These are phyloP conservation scores for Cephus sareptanus DNA, from an alignment of 2,888 invertebrate species.

Conservation along the genomic window DNA sequence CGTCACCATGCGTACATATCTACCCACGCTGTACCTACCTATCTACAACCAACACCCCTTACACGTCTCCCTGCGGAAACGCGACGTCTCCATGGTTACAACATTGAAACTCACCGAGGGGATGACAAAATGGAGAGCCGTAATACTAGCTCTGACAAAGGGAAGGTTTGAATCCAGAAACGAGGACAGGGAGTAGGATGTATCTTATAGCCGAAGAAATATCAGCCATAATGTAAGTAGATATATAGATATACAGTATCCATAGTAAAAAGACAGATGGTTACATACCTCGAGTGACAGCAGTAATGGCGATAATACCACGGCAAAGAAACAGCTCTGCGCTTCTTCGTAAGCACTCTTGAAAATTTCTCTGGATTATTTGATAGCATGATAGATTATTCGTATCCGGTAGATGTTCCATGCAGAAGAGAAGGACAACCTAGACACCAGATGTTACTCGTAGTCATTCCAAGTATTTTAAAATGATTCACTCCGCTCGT, in stretches of 20 bases:
- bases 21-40: constrained; percentile 31
- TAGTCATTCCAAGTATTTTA: not conserved
- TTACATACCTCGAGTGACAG: not conserved
- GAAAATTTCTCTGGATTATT: not conserved
- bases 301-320: not conserved
- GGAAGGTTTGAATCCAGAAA: constrained; percentile 44
- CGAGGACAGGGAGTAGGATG: constrained; percentile 10
- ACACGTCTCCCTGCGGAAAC: constrained; percentile 57
- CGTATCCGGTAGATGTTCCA: not conserved
- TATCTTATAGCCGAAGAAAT: not conserved
- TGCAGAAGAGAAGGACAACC: not conserved
- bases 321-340: not conserved
- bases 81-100: constrained; percentile 65
- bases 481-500: constrained; percentile 32
- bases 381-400: not conserved
- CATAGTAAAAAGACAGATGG: not conserved
- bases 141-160: constrained; percentile 51
- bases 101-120: constrained; percentile 61
- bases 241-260: not conserved
- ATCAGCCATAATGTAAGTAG: not conserved
- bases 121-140: constrained; percentile 64
- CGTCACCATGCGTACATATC: constrained; percentile 27
- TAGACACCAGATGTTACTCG: not conserved
- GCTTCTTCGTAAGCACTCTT: not conserved
- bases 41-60: constrained; percentile 53